Evolutionary conservation across 1,140 invertebrate genomes (phyloP).

Genomic region (Doryteuthis pealeii): DNA sequence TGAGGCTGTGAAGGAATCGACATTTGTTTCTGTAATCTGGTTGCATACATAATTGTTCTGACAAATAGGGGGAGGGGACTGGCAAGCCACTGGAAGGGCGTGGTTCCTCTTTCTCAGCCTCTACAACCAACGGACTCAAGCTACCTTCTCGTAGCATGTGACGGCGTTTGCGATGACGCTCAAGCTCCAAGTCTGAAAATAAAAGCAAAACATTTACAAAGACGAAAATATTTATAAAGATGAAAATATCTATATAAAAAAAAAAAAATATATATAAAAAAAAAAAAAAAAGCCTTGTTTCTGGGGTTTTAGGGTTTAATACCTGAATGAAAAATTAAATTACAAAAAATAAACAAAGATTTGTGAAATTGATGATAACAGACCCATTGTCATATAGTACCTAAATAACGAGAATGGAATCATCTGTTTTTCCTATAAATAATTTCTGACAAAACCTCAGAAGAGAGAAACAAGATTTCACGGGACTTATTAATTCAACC

Average conservation of each 20-base stretch:
- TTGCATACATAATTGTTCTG: conserved; percentile 12
- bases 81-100: conserved; percentile 14
- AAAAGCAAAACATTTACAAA: neutral
- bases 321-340: no score
- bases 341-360: no score
- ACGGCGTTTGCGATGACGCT: conserved; percentile 41
- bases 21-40: conserved; percentile 14
- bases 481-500: no score
- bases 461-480: no score
- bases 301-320: no score
- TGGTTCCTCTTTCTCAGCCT: conserved; percentile 22
- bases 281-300: conserved; percentile 4
- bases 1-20: conserved; percentile 3
- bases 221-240: neutral
- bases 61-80: conserved; percentile 4
- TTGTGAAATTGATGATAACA: no score
- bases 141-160: conserved; percentile 40
- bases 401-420: no score
- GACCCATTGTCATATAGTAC: no score
- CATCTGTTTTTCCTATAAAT: no score
- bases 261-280: neutral
- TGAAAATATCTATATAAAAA: no score
- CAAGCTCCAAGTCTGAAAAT: conserved; percentile 44
- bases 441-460: no score
- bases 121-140: conserved; percentile 43